Conservation (phyloP, 2,113 vertebrate species). For the Myiagra hebetior region DNA sequence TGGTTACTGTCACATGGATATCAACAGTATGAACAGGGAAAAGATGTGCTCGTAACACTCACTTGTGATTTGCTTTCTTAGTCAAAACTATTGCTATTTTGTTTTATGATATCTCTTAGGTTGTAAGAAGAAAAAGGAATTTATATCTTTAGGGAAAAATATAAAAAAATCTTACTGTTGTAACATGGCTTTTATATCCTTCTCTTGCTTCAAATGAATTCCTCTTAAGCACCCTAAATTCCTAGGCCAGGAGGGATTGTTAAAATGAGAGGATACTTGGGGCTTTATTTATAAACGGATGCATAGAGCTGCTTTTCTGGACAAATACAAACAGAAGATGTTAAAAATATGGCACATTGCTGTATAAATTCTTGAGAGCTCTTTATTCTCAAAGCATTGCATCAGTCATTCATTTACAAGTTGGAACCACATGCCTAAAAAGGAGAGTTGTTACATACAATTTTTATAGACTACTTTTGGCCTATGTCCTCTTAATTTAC, state of each 20-base stretch:
- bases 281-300: not conserved
- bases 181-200: not conserved
- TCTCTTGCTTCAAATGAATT: not conserved
- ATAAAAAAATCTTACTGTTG: not conserved
- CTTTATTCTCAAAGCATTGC: not conserved
- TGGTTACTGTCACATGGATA: not conserved
- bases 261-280: not conserved
- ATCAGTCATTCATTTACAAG: not conserved
- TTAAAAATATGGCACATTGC: not conserved
- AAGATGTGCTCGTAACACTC: not conserved
- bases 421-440: not conserved
- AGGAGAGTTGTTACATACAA: not conserved
- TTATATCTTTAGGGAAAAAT: not conserved
- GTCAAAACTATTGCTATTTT: not conserved
- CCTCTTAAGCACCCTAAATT: not conserved
- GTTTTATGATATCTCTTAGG: not conserved
- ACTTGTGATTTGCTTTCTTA: not conserved
- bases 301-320: not conserved
- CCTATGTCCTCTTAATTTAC: not conserved
- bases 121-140: not conserved
- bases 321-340: not conserved
- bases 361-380: not conserved
- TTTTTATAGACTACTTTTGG: not conserved
- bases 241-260: not conserved
- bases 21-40: not conserved